Base-by-base conservation (phyloP, 2,797 vertebrate species). In the Danionella dracula region DNA sequence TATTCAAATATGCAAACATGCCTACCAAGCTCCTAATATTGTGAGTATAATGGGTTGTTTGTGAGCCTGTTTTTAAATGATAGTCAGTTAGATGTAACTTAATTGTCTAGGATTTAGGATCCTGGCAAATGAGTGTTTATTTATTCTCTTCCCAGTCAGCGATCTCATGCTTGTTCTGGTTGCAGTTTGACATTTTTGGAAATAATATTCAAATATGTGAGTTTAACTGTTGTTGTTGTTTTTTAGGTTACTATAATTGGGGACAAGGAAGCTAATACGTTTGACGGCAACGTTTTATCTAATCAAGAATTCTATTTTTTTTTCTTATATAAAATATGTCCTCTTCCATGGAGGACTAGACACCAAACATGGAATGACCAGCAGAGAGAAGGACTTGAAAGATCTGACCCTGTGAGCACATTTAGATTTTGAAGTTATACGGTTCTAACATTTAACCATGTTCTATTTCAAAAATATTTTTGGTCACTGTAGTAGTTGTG, bases 371-470 rank as follows among this genome's bases (percentile, higher is more conserved):
- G 90, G 85, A 93, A 90, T 93, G 85, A 85, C 80, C 83, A 67
- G 79, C 82, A 82, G 90, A 93, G 92, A 91, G 92, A 91, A 92
- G 89, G 92, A 89, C 92, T 89, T 95, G 89, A 88, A 81, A 85
- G 16, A 11, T 55, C 8, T 66, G 65, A 75, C 71, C 69, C 78
- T 76, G 76, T 76, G 73, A 15, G 46, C 40, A 42, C 13, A 10
- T 19, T 57, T 40, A 11, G 6, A 8, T 20, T 50, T 35, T 48
- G 1, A 32, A n/a, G 27, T 45, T 27, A 32, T 44, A 16, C 13
- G 0, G 5, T 17, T 4, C 1, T 41, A 29, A 57, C 9, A 20
- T n/a, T 23, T 7, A 29, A 61, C 13, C 1, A 45, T 58, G 59
- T 21, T 10, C 21, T 20, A 27, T 66, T 70, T 68, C 49, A 68